These are phyloP conservation scores for Nymphalis c-album DNA, from an alignment of 2,888 invertebrate genomes.

Conservation along the genomic window DNA sequence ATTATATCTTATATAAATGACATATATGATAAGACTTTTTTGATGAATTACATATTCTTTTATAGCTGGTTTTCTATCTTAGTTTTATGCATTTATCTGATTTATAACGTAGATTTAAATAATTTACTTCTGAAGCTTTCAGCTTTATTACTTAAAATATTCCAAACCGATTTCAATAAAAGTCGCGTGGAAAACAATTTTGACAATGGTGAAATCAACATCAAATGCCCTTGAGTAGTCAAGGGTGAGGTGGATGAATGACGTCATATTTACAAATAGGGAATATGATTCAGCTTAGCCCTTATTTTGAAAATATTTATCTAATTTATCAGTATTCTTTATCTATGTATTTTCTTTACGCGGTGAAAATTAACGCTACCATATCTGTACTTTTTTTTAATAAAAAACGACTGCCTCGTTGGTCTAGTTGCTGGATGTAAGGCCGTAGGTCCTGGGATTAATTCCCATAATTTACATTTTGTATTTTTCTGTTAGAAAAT, in stretches of 20 bases:
- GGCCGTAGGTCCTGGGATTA: no score
- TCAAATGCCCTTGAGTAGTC: conserved; percentile 2
- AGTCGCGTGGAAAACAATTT: conserved; percentile 7
- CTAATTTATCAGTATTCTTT: background rate
- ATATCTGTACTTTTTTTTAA: no score
- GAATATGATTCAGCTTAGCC: background rate
- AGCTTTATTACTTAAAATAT: conserved; percentile 1
- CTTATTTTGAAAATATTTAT: background rate
- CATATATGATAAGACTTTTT: conserved; percentile 17
- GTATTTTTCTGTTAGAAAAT: no score
- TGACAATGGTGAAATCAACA: conserved; percentile 7
- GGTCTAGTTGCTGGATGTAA: no score
- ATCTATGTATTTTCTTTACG: no score
- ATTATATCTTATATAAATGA: conserved; percentile 44
- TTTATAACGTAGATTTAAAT: background rate
- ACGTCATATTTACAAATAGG: background rate
- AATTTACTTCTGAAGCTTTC: background rate
- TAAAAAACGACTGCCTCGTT: no score
- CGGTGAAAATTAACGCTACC: no score
- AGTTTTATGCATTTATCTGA: background rate
- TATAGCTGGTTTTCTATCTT: background rate
- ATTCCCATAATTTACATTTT: no score
- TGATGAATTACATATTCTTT: conserved; percentile 1
- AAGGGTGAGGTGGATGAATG: background rate
- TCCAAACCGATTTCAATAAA: conserved; percentile 2